Conservation (phyloP, 92 coral and sea anemone species). For the Isaurus tuberculatus region DNA sequence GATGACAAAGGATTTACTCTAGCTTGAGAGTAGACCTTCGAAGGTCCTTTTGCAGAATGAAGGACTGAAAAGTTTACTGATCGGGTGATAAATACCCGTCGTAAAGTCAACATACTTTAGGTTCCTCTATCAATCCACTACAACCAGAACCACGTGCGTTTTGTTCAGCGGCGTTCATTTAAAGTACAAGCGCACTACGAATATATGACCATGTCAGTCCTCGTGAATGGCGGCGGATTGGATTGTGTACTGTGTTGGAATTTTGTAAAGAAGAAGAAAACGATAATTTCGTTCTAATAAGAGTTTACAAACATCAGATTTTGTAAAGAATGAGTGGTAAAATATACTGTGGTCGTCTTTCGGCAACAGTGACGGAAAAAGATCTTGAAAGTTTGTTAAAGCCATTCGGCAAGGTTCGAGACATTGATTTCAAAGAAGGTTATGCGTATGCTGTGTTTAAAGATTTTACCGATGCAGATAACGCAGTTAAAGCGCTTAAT, state of each 20-base stretch:
- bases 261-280: conserved; percentile 29
- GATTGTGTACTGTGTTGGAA: conserved; percentile 20
- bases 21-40: conserved; percentile 11
- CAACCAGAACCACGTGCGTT: conserved; percentile 28
- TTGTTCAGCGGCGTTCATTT: conserved; percentile 27
- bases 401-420: conserved; percentile 89
- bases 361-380: conserved; percentile 86
- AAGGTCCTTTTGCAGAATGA: not conserved
- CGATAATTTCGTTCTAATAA: not conserved
- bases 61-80: conserved; percentile 10
- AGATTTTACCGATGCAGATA: conserved; percentile 87
- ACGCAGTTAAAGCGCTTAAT: conserved; percentile 89
- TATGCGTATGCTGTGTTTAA: conserved; percentile 95
- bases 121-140: not conserved
- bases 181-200: not conserved
- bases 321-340: conserved; percentile 77
- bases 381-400: conserved; percentile 84
- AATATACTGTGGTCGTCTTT: conserved; percentile 93
- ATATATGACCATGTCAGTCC: conserved; percentile 13
- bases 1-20: not conserved
- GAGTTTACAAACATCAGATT: not conserved
- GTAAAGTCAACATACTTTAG: conserved; percentile 15
- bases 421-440: conserved; percentile 94
- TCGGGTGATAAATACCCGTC: conserved; percentile 15
- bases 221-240: conserved; percentile 40